Conservation (phyloP, 2,797 vertebrate species). For the Remorina albescens region DNA sequence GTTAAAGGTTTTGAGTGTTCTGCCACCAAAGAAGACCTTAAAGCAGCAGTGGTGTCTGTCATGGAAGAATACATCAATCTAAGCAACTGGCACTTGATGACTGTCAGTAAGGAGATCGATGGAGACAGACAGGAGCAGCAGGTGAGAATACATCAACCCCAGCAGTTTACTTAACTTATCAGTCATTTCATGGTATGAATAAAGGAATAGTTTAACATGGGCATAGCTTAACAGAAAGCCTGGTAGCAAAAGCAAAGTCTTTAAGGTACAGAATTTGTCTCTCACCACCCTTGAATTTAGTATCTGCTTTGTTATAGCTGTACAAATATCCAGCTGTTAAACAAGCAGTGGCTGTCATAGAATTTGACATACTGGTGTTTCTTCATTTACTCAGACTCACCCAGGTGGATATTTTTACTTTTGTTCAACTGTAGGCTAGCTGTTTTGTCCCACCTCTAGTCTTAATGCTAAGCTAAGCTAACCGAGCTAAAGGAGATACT, state of each 20-base stretch:
- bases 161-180: not conserved
- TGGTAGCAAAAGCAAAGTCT: no score
- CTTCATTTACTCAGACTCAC: not conserved
- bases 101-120: constrained; percentile 69
- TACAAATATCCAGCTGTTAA: not conserved
- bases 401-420: not conserved
- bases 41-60: constrained; percentile 77
- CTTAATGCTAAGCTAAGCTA: no score
- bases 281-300: no score
- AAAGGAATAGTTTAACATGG: no score
- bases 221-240: no score
- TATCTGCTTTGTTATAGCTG: not conserved
- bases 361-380: not conserved
- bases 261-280: no score
- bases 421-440: no score
- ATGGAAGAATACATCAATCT: constrained; percentile 91
- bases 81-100: constrained; percentile 91
- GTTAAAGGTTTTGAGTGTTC: constrained; percentile 29
- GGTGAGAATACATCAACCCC: constrained; percentile 50
- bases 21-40: constrained; percentile 82
- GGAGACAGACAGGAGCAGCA: constrained; percentile 68
- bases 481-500: not conserved
- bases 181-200: not conserved
- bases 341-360: not conserved
- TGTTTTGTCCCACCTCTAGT: no score